These are phyloP conservation scores for Camponotus pennsylvanicus DNA, from an alignment of 1,140 invertebrate genomes.

Conservation along the genomic window DNA sequence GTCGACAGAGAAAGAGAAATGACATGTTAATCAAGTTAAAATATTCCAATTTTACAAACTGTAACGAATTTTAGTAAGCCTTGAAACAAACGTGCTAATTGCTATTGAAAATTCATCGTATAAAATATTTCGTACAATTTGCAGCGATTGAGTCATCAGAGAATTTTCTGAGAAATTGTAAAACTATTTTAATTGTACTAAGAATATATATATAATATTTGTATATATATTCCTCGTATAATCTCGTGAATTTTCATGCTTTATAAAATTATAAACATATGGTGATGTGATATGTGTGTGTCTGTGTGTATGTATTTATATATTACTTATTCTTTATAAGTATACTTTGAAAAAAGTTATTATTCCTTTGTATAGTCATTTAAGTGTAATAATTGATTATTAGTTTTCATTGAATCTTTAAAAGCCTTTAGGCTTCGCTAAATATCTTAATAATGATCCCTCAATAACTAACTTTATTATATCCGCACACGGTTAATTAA, in stretches of 20 bases:
- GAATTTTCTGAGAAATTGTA: not conserved
- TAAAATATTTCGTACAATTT: not conserved
- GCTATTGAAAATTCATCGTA: not conserved
- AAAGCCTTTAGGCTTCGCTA: not conserved
- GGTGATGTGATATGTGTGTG: too few relatives aligned
- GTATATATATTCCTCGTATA: constrained; percentile 13
- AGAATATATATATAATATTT: not conserved
- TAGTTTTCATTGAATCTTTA: constrained; percentile 17
- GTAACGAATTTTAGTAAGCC: not conserved
- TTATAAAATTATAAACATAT: not conserved
- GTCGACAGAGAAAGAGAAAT: not conserved
- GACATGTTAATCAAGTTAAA: constrained; percentile 26
- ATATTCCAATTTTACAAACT: constrained; percentile 19
- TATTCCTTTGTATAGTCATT: not conserved
- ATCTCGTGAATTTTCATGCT: not conserved
- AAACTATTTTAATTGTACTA: too few relatives aligned
- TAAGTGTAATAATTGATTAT: constrained; percentile 6
- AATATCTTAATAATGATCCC: constrained; percentile 31
- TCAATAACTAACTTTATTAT: constrained; percentile 62
- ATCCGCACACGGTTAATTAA: constrained; percentile 68
- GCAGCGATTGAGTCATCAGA: not conserved
- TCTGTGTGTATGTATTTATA: too few relatives aligned
- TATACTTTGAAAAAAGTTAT: not conserved
- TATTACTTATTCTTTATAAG: too few relatives aligned
- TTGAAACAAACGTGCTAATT: constrained; percentile 16